phyloP scores from a whole-genome alignment of 2,113 vertebrate genomes.

The Lonchura striata region DNA sequence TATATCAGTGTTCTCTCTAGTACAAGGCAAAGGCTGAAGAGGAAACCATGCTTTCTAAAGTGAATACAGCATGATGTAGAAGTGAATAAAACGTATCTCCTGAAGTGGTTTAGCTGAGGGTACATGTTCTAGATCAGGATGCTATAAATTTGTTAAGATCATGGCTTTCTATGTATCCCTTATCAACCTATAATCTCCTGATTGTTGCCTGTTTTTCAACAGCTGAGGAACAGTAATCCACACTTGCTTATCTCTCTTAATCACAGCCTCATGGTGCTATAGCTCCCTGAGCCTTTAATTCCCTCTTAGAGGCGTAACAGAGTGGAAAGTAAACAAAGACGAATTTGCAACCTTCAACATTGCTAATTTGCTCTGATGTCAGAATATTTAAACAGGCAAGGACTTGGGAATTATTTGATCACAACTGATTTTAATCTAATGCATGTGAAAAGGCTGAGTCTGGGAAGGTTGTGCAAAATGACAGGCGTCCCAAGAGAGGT shows the following conservation, averaged over 20 bases:
- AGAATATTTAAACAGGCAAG: constrained; percentile 80
- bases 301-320: constrained; percentile 78
- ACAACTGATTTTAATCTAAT: constrained; percentile 77
- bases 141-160: constrained; percentile 63
- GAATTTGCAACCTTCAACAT: constrained; percentile 78
- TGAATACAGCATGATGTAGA: neutral
- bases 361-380: constrained; percentile 85
- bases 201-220: constrained; percentile 77
- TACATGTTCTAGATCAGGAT: constrained; percentile 37
- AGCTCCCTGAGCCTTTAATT: constrained; percentile 82
- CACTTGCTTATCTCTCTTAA: constrained; percentile 80
- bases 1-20: neutral
- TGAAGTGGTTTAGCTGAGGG: neutral
- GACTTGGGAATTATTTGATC: constrained; percentile 80
- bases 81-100: neutral
- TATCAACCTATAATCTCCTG: constrained; percentile 79
- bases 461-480: constrained; percentile 69
- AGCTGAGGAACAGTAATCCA: constrained; percentile 80
- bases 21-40: neutral
- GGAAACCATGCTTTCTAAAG: neutral
- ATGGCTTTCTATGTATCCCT: constrained; percentile 69
- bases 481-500: constrained; percentile 73
- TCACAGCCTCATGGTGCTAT: constrained; percentile 75
- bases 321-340: constrained; percentile 85
- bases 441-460: constrained; percentile 72